A percentile compares a stretch with the other conserved stretches of the same genome.
Evolutionary conservation across 1,140 invertebrate genomes (phyloP).

Genomic region (Pogonomyrmex barbatus): DNA sequence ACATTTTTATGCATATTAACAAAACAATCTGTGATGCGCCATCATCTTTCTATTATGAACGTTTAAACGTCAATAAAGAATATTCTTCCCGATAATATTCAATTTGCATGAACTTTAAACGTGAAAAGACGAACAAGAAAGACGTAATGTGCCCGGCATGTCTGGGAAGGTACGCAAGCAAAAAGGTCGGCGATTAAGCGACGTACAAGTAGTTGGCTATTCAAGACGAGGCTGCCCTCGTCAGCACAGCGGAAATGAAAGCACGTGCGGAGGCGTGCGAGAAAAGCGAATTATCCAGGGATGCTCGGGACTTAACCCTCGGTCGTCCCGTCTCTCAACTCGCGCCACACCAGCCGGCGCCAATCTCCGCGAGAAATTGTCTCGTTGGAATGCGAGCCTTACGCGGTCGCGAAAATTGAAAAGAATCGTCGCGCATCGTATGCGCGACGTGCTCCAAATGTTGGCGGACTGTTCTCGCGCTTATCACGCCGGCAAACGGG

Average conservation of each 20-base stretch:
- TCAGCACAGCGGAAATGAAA: constrained; percentile 68
- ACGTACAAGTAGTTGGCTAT: constrained; percentile 69
- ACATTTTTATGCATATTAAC: not conserved
- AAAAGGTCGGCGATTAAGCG: constrained; percentile 70
- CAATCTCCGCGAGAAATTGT: constrained; percentile 67
- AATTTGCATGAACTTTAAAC: constrained; percentile 9
- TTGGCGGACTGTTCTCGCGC: constrained; percentile 22
- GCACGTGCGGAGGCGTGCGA: constrained; percentile 51
- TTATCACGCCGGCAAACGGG: not conserved
- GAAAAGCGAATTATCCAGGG: constrained; percentile 70
- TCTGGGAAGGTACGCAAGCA: constrained; percentile 25
- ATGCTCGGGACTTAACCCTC: constrained; percentile 60
- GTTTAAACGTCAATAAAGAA: not conserved
- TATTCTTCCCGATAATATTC: constrained; percentile 2
- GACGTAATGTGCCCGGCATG: not conserved
- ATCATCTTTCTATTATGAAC: constrained; percentile 16
- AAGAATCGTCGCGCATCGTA: constrained; percentile 55
- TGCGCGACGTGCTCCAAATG: constrained; percentile 58
- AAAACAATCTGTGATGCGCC: not conserved
- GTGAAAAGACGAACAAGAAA: not conserved
- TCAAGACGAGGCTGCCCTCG: constrained; percentile 61
- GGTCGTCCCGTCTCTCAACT: constrained; percentile 1
- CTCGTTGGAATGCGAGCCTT: constrained; percentile 71
- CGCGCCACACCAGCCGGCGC: not conserved
- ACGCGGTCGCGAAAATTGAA: constrained; percentile 68